A percentile compares a stretch with the other conserved stretches of the same genome.
phyloP scores from a whole-genome alignment of 2,888 invertebrate genomes.

The Schrankia costaestrigalis region DNA sequence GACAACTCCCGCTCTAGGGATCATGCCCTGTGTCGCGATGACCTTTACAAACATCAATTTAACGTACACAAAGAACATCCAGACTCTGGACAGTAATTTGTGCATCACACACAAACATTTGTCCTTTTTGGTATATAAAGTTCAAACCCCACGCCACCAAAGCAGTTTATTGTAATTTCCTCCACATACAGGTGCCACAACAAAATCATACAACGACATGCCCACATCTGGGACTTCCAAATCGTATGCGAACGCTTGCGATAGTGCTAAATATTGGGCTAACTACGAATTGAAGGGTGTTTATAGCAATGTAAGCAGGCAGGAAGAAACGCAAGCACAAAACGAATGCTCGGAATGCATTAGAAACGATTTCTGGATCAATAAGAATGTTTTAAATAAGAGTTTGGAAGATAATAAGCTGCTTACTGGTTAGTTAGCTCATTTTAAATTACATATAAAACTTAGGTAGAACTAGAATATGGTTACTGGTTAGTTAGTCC shows the following conservation, averaged over 20 bases:
- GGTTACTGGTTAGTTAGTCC: too few species aligned
- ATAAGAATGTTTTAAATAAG: constrained; percentile 29
- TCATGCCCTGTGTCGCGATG: too few species aligned
- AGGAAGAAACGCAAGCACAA: too few species aligned
- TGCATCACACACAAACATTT: neutral
- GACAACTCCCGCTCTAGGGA: too few species aligned
- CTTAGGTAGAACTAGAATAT: neutral
- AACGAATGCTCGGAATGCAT: constrained; percentile 47
- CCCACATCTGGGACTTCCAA: constrained; percentile 19
- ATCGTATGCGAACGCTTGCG: constrained; percentile 26
- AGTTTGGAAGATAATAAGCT: constrained; percentile 23
- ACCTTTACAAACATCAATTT: too few species aligned
- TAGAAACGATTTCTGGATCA: constrained; percentile 46
- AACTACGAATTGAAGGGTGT: constrained; percentile 19
- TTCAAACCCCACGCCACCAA: neutral
- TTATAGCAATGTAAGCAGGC: constrained; percentile 14
- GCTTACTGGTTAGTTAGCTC: constrained; percentile 34
- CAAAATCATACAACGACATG: constrained; percentile 18
- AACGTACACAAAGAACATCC: too few species aligned
- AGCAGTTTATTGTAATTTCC: neutral
- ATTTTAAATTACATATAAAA: neutral
- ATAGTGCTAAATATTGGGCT: constrained; percentile 28
- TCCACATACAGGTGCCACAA: constrained; percentile 2
- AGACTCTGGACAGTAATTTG: too few species aligned
- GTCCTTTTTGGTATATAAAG: neutral